These are phyloP conservation scores for Cathartes aura DNA, from an alignment of 2,113 vertebrate species.

Conservation along the genomic window DNA sequence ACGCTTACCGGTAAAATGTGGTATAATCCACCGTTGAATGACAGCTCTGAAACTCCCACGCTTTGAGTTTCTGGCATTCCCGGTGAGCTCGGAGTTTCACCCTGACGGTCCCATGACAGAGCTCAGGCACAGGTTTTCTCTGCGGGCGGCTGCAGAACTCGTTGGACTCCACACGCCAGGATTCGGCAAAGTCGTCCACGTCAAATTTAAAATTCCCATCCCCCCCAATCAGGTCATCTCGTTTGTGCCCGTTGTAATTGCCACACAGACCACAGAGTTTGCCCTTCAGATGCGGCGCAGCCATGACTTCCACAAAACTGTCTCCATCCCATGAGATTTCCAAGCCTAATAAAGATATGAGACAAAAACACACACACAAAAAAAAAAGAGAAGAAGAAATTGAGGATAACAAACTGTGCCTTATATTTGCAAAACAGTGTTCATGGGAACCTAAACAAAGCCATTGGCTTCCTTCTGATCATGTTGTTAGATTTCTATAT, in stretches of 20 bases:
- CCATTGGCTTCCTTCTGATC: background rate
- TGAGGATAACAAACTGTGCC: background rate
- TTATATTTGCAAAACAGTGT: background rate
- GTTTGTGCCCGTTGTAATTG: constrained; percentile 96
- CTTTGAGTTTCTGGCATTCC: constrained; percentile 95
- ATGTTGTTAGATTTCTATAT: background rate
- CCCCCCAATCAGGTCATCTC: constrained; percentile 92
- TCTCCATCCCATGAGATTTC: constrained; percentile 99
- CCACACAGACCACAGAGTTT: constrained; percentile 95
- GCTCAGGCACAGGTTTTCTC: constrained; percentile 82
- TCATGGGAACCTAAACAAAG: background rate
- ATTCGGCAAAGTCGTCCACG: constrained; percentile 95
- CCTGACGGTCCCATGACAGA: constrained; percentile 89
- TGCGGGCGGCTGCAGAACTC: constrained; percentile 86
- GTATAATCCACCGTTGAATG: constrained; percentile 90
- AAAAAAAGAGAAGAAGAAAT: background rate
- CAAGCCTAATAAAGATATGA: constrained; percentile 79
- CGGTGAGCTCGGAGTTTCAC: constrained; percentile 93
- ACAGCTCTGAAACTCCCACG: constrained; percentile 94
- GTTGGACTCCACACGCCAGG: constrained; percentile 93
- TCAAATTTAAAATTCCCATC: constrained; percentile 96
- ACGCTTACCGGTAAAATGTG: constrained; percentile 89
- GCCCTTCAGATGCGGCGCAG: constrained; percentile 90
- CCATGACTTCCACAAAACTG: constrained; percentile 97
- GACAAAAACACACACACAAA: background rate